These are phyloP conservation scores for Hemibagrus wyckioides DNA, from an alignment of 2,113 vertebrate genomes.

Conservation along the genomic window DNA sequence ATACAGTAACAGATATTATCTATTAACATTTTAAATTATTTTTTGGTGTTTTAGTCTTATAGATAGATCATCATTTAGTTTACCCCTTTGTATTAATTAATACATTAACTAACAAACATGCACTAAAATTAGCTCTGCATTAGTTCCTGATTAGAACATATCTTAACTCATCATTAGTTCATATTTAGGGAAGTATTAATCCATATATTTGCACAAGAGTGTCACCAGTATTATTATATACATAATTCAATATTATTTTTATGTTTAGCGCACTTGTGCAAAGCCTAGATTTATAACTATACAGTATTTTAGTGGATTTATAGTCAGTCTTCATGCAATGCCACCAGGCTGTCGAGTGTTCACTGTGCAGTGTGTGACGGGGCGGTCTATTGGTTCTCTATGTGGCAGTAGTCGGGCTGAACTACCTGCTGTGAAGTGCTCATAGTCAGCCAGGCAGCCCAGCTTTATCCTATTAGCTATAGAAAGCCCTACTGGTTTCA, in stretches of 20 bases:
- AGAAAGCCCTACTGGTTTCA: constrained; percentile 56
- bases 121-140: no score
- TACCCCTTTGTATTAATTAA: no score
- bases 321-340: not conserved
- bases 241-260: not conserved
- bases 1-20: no score
- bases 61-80: no score
- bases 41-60: no score
- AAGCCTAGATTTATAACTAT: not conserved
- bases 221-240: not conserved
- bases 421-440: constrained; percentile 49
- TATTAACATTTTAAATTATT: no score
- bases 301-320: not conserved
- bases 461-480: constrained; percentile 60
- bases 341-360: not conserved
- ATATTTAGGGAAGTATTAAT: no score
- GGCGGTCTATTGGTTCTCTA: constrained; percentile 29
- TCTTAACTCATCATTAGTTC: no score
- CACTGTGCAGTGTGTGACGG: constrained; percentile 2
- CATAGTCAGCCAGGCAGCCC: constrained; percentile 44
- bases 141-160: no score
- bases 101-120: no score
- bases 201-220: no score
- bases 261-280: not conserved
- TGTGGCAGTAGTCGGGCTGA: constrained; percentile 39